Conservation (phyloP, 2,797 vertebrate genomes). For the Tachyglossus aculeatus region DNA sequence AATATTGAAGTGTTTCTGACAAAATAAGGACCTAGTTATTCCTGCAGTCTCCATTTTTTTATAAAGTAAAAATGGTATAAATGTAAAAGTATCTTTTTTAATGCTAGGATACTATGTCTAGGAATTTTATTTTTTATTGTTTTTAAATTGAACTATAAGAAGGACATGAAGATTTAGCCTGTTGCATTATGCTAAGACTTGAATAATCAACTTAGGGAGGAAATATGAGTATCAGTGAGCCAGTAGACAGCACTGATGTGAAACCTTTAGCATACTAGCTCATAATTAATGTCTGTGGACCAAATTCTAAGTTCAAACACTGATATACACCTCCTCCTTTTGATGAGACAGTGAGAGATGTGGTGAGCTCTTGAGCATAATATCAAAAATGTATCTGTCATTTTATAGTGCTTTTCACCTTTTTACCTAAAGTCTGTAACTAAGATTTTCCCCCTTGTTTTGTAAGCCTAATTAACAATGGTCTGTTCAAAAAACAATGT, state of each 20-base stretch:
- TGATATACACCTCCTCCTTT: background rate
- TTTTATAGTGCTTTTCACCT: background rate
- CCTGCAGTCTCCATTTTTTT: background rate
- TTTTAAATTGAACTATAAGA: too few species aligned
- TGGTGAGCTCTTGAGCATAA: background rate
- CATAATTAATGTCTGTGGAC: background rate
- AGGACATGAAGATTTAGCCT: too few species aligned
- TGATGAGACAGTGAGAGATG: background rate
- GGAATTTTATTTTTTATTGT: too few species aligned
- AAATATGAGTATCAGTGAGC: slow-evolving; percentile 7
- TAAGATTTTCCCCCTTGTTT: too few species aligned
- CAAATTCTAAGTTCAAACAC: background rate
- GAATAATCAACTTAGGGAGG: too few species aligned
- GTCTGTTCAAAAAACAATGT: too few species aligned
- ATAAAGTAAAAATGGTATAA: slow-evolving; percentile 27
- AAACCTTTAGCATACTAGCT: background rate
- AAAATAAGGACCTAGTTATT: slow-evolving; percentile 1
- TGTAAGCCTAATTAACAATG: too few species aligned
- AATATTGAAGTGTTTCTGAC: slow-evolving; percentile 25
- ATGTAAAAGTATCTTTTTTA: too few species aligned
- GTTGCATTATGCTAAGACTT: too few species aligned
- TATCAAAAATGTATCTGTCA: background rate
- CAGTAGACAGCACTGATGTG: background rate
- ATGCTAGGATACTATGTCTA: too few species aligned
- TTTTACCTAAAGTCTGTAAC: too few species aligned